A percentile compares a stretch with the other conserved stretches of the same genome.
Evolutionary conservation across 92 coral and sea anemone species (phyloP).

Genomic region (Epizoanthus rinbou): DNA sequence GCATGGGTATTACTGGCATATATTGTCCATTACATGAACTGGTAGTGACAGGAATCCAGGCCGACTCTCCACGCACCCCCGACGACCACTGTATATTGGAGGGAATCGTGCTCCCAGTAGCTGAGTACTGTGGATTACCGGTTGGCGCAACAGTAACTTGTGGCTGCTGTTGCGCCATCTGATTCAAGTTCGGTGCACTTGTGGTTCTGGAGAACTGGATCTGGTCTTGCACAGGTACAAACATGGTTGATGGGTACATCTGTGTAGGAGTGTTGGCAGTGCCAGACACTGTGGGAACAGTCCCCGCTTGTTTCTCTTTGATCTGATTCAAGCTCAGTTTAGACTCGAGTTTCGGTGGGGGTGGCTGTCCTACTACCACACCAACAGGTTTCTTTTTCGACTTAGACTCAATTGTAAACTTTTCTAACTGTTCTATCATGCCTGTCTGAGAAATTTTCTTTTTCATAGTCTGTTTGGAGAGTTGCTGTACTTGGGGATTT

Average conservation of each 20-base stretch:
- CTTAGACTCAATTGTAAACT: conserved; percentile 67
- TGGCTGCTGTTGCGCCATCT: conserved; percentile 39
- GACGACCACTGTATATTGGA: conserved; percentile 46
- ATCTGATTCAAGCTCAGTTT: conserved; percentile 87
- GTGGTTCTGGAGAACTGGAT: conserved; percentile 19
- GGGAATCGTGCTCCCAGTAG: conserved; percentile 2
- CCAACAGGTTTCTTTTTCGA: conserved; percentile 73
- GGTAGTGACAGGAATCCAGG: conserved; percentile 40
- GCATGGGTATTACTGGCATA: conserved; percentile 67
- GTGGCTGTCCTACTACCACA: conserved; percentile 47
- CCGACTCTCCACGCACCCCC: conserved; percentile 41
- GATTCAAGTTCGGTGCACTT: conserved; percentile 32
- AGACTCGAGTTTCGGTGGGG: conserved; percentile 52
- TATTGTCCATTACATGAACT: conserved; percentile 62
- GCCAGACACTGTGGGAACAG: conserved; percentile 13
- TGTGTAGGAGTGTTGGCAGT: conserved; percentile 40
- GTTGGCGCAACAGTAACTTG: conserved; percentile 30
- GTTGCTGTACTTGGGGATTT: conserved; percentile 30
- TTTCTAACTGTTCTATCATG: conserved; percentile 79
- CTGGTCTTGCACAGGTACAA: conserved; percentile 30
- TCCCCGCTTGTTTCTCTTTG: conserved; percentile 70
- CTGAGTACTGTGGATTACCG: too few relatives aligned
- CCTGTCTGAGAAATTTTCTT: conserved; percentile 37
- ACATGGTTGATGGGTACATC: conserved; percentile 16
- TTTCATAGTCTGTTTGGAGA: conserved; percentile 28